Conservation (phyloP, 2,797 vertebrate genomes). For the Sus cebifrons region DNA sequence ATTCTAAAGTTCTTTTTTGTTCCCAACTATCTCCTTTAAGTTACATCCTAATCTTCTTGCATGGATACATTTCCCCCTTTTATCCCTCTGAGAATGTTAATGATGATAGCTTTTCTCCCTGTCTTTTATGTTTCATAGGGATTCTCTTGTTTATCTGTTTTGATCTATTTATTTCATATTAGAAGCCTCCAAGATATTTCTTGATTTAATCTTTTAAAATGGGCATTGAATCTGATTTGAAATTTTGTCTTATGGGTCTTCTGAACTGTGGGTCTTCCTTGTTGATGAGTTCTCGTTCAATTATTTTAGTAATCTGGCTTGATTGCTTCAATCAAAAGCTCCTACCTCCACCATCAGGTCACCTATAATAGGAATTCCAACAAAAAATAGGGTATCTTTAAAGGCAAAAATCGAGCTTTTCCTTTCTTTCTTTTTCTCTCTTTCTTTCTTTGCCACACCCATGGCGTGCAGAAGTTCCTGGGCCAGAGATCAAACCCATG, state of each 20-base stretch:
- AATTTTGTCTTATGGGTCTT: neutral
- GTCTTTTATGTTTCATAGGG: neutral
- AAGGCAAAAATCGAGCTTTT: too few relatives aligned
- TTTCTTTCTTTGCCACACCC: too few relatives aligned
- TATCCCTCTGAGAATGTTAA: neutral
- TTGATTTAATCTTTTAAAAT: neutral
- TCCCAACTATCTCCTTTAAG: neutral
- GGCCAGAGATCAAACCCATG: too few relatives aligned
- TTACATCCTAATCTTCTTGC: neutral
- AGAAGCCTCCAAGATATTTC: neutral
- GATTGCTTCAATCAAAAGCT: neutral
- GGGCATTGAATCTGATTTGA: neutral
- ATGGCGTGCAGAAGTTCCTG: too few relatives aligned
- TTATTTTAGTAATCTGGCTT: neutral
- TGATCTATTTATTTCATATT: neutral
- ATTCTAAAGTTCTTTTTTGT: neutral
- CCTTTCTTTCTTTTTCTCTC: too few relatives aligned
- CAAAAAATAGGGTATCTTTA: neutral
- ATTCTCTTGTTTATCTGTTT: neutral
- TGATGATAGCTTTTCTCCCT: neutral
- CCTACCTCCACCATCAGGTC: too few relatives aligned
- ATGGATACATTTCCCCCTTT: slow-evolving; percentile 19
- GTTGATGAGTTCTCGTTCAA: neutral
- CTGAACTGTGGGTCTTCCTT: neutral
- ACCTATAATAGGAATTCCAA: neutral